Percentiles rank a stretch among this genome's conserved stretches.
phyloP scores from a whole-genome alignment of 2,888 invertebrate species.

The Cremastobaeus sp. region DNA sequence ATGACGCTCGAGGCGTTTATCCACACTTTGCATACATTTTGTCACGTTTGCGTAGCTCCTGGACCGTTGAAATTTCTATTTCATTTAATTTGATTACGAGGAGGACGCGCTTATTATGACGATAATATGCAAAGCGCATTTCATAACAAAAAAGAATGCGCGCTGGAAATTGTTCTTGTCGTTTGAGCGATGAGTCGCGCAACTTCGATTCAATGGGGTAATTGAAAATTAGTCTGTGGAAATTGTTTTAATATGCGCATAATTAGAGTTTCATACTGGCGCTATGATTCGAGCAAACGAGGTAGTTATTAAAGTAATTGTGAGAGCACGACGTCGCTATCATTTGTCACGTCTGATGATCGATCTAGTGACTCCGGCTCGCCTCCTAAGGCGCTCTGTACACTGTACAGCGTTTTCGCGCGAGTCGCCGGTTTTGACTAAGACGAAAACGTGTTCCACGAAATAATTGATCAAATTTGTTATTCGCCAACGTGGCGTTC shows the following conservation, averaged over 20 bases:
- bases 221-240: not conserved
- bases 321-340: conserved; percentile 5
- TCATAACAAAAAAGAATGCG: too few species aligned
- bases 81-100: too few species aligned
- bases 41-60: conserved; percentile 44
- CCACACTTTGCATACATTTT: conserved; percentile 56
- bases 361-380: conserved; percentile 18
- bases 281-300: conserved; percentile 19
- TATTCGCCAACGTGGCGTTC: conserved; percentile 41
- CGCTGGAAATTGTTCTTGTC: too few species aligned
- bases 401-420: too few species aligned
- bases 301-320: conserved; percentile 38
- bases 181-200: too few species aligned
- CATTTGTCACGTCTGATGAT: conserved; percentile 47
- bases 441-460: conserved; percentile 21
- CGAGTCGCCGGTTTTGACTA: not conserved
- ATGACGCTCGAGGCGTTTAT: conserved; percentile 54
- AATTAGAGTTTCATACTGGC: conserved; percentile 19
- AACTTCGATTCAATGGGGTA: too few species aligned
- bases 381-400: too few species aligned
- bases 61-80: conserved; percentile 7
- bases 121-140: too few species aligned
- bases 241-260: conserved; percentile 35
- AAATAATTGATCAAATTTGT: conserved; percentile 40
- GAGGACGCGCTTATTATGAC: too few species aligned